phyloP scores from a whole-genome alignment of 2,113 vertebrate genomes.

The Coptodon rendalli region DNA sequence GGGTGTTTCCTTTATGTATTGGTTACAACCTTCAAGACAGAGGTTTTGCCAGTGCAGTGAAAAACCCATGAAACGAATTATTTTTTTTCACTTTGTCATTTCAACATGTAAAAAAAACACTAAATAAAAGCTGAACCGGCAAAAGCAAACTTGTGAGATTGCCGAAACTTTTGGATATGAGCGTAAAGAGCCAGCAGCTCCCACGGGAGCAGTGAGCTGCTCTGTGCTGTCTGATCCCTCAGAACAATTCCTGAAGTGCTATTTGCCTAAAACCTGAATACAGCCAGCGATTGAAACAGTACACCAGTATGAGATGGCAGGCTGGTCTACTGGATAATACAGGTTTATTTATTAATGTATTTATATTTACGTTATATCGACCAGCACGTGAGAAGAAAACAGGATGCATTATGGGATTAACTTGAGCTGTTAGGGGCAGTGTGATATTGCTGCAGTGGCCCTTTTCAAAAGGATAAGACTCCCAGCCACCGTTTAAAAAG shows the following conservation, averaged over 20 bases:
- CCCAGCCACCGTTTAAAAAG: background rate
- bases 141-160: background rate
- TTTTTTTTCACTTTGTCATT: background rate
- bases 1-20: background rate
- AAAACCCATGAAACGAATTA: background rate
- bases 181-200: background rate
- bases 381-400: background rate
- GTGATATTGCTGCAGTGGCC: background rate
- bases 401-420: background rate
- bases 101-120: background rate
- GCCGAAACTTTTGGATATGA: background rate
- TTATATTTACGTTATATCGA: background rate
- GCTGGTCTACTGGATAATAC: background rate
- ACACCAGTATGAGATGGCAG: background rate
- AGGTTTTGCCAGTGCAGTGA: background rate
- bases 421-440: background rate
- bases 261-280: background rate
- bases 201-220: background rate
- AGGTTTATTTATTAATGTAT: background rate
- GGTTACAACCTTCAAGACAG: background rate
- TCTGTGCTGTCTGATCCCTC: background rate
- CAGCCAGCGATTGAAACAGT: fast-evolving
- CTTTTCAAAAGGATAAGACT: background rate
- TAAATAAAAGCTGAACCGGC: background rate
- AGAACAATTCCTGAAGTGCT: background rate